phyloP scores from a whole-genome alignment of 2,797 vertebrate species.

The Neostethus bicornis region DNA sequence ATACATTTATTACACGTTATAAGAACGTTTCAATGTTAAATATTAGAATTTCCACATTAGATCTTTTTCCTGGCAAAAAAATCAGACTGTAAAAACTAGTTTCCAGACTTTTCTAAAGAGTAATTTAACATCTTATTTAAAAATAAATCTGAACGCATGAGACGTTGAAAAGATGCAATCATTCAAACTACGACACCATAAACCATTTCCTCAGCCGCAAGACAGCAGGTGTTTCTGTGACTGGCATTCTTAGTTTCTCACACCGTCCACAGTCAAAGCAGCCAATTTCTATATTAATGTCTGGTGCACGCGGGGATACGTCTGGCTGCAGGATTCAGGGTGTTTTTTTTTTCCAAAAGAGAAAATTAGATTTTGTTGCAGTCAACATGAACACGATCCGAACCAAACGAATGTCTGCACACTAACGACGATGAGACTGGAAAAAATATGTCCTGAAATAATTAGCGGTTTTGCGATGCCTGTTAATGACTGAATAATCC shows the following conservation, averaged over 20 bases:
- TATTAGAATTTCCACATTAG: neutral
- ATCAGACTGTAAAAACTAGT: neutral
- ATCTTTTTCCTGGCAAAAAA: conserved; percentile 1
- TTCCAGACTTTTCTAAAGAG: conserved; percentile 1
- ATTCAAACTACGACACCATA: conserved; percentile 3
- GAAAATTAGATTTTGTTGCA: conserved; percentile 2
- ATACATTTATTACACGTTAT: too few species aligned
- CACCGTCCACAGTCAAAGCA: neutral
- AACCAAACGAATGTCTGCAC: neutral
- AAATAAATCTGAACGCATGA: neutral
- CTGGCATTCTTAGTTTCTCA: neutral
- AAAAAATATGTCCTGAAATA: too few species aligned
- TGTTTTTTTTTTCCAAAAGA: neutral
- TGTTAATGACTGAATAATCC: too few species aligned
- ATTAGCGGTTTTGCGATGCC: too few species aligned
- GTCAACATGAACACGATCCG: conserved; percentile 1
- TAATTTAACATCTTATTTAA: conserved; percentile 7
- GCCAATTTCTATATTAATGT: conserved; percentile 1
- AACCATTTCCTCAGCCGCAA: conserved; percentile 4
- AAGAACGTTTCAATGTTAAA: too few species aligned
- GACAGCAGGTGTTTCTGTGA: neutral
- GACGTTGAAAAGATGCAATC: conserved; percentile 1
- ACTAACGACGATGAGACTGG: too few species aligned
- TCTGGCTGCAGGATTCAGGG: neutral
- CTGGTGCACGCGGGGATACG: neutral